Percentiles rank a stretch among this genome's conserved stretches.
phyloP scores from a whole-genome alignment of 2,113 vertebrate species.

The Siniperca chuatsi region DNA sequence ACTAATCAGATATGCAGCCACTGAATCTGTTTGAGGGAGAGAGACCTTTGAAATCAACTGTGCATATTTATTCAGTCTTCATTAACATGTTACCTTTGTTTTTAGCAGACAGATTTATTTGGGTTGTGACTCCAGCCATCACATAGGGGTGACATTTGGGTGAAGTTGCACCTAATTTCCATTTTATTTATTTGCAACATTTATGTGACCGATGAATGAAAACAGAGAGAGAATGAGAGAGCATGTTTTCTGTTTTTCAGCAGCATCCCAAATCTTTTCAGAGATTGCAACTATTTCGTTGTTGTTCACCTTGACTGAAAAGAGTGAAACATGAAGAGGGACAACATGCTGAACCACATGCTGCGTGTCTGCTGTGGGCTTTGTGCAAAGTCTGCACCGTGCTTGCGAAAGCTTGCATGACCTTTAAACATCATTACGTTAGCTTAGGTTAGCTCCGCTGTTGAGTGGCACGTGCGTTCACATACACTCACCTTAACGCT shows the following conservation, averaged over 20 bases:
- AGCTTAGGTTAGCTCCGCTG: conserved; percentile 31
- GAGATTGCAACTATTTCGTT: neutral
- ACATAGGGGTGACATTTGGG: neutral
- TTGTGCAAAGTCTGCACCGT: conserved; percentile 14
- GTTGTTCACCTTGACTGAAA: neutral
- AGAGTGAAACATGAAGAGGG: conserved; percentile 15
- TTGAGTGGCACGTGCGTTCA: conserved; percentile 16
- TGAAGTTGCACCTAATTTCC: neutral
- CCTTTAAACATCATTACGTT: conserved; percentile 78
- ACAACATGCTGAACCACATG: conserved; percentile 25
- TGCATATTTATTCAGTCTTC: neutral
- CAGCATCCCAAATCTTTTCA: neutral
- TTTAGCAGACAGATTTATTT: neutral
- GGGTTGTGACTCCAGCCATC: neutral
- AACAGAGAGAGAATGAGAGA: neutral
- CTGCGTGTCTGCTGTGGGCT: conserved; percentile 16
- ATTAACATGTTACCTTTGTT: neutral
- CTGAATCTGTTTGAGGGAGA: neutral
- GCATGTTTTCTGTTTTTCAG: neutral
- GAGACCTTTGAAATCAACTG: neutral
- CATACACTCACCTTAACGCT: conserved; percentile 33
- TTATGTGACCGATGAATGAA: neutral
- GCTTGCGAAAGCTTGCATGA: conserved; percentile 65
- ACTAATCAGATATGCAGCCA: conserved; percentile 40
- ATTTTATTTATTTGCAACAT: conserved; percentile 17